Evolutionary conservation across 1,140 invertebrate species (phyloP).

Genomic region (Leptinotarsa defecta): DNA sequence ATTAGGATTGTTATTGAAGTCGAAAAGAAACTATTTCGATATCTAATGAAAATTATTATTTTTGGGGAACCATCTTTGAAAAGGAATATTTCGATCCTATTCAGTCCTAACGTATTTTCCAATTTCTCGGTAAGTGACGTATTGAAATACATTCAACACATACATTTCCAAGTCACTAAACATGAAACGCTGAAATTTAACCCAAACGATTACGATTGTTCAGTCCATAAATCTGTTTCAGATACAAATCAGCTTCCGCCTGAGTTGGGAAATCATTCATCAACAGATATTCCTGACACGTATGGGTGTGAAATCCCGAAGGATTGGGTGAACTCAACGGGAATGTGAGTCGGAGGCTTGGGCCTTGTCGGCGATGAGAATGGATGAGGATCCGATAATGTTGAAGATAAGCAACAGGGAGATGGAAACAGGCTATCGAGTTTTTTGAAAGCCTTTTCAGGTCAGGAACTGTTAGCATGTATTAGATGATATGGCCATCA

Average conservation of each 20-base stretch:
- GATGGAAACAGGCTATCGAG: background rate
- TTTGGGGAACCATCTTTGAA: no score
- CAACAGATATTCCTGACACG: constrained; percentile 7
- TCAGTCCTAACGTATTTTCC: no score
- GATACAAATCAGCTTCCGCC: constrained; percentile 1
- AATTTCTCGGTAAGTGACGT: no score
- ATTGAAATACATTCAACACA: background rate
- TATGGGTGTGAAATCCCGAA: constrained; percentile 7
- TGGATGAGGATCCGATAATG: background rate
- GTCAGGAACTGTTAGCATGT: no score
- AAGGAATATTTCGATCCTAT: no score
- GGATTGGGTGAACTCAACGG: background rate
- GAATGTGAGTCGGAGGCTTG: background rate
- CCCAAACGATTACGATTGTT: background rate
- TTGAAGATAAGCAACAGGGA: constrained; percentile 3
- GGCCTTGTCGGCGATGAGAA: background rate
- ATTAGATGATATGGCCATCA: no score
- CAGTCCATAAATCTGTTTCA: constrained; percentile 6
- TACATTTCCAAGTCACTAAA: background rate
- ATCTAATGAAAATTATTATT: no score
- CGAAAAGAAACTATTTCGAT: no score
- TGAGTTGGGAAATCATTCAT: background rate
- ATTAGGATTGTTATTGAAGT: no score
- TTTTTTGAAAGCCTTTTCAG: no score
- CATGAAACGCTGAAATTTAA: background rate